Evolutionary conservation across 2,113 vertebrate species (phyloP), one percentile per base, ranked within the genome.

Genomic region (Gobio gobio): DNA sequence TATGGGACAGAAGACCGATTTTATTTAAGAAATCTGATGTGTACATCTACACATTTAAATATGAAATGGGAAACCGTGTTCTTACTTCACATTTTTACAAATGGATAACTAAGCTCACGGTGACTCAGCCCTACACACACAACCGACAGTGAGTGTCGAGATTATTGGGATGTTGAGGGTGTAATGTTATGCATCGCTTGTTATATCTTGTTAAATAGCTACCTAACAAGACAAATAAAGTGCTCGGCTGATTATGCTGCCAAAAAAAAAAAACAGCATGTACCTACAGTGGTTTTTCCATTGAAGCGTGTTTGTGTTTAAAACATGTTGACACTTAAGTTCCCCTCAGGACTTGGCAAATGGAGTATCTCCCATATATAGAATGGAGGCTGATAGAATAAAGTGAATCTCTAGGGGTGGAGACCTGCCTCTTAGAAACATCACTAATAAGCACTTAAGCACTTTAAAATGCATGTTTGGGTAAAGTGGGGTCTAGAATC

Each of bases 171-270:
- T 77, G 74, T 77, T 77, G 20, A 56, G 16, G 49, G 26, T 18
- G 24, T 10, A 63, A 45, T 20, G 56, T 61, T 47, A 79, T 45
- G 77, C 77, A 79, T 79, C 22, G 5, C 12, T 63, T 45, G 51
- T 7, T 58, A 78, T 36, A 58, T 43, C 58, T 63, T 26, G 36
- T 24, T 79, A 79, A 79, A 59, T 45, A 63, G 20, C 56, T 63
- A 61, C 22, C 76, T 63, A 63, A 79, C 56, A 45, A 79, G 78
- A 63, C 78, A 45, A 56, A 36, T 56, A 77, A 79, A 63, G 78
- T 45, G n/a, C 40, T 47, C 1, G 3, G n/a, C 14, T 26, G 13
- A 45, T 68, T 33, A 81, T 51, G 24, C 24, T 68, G 24, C 18
- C 76, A 78, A 36, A 59, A 22, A 56, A 0, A 47, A 58, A 76